A percentile compares a stretch with the other conserved stretches of the same genome.
Conservation (phyloP, 2,113 vertebrate genomes). For the Gallinago undulata region DNA sequence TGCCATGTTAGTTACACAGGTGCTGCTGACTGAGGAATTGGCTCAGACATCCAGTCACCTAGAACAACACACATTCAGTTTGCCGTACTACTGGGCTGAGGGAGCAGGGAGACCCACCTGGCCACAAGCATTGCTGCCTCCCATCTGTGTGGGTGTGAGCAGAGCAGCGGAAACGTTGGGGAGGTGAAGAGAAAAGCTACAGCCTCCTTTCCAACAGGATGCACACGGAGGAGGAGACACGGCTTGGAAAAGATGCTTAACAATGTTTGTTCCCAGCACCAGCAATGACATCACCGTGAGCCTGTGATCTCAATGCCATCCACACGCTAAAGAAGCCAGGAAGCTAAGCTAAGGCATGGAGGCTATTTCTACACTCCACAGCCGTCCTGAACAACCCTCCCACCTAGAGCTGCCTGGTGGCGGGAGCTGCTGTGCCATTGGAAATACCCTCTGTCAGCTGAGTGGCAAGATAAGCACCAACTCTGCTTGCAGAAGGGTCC, state of each 20-base stretch:
- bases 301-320: not conserved
- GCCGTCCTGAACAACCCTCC: not conserved
- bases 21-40: conserved; percentile 59
- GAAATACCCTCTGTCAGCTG: not conserved
- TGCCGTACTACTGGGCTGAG: not conserved
- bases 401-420: not conserved
- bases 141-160: not conserved
- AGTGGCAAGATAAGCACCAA: not conserved
- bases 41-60: conserved; percentile 50
- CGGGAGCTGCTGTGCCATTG: not conserved
- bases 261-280: not conserved
- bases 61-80: not conserved
- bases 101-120: not conserved
- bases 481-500: not conserved
- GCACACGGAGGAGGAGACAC: not conserved
- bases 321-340: not conserved
- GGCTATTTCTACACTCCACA: not conserved
- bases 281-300: not conserved
- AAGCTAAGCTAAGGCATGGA: not conserved
- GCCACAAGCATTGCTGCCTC: not conserved
- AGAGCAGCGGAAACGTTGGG: not conserved
- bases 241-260: not conserved
- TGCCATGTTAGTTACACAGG: conserved; percentile 40
- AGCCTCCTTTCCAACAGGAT: not conserved
- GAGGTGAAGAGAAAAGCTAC: not conserved